phyloP scores from a whole-genome alignment of 2,888 invertebrate genomes.

The Pseudococcus viburni region DNA sequence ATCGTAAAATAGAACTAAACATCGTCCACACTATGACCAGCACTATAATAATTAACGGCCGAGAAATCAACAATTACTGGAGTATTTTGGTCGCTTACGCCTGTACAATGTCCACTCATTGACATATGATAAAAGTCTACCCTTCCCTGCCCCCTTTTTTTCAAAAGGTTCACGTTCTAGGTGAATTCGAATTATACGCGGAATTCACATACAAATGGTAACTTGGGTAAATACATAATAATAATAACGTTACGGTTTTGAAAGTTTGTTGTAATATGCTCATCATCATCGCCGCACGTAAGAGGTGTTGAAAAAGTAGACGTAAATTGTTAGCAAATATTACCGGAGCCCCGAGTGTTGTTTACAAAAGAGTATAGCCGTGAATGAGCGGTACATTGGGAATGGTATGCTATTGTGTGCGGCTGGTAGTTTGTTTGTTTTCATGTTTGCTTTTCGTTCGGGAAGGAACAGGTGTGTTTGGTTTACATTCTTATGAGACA shows the following conservation, averaged over 20 bases:
- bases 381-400: conserved; percentile 53
- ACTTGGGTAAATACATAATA: conserved; percentile 42
- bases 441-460: conserved; percentile 62
- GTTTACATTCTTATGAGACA: conserved; percentile 50
- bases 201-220: conserved; percentile 42
- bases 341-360: conserved; percentile 53
- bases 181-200: conserved; percentile 22
- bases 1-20: no score
- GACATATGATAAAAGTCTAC: conserved; percentile 3
- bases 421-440: conserved; percentile 64
- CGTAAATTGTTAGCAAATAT: conserved; percentile 55
- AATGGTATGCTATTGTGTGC: conserved; percentile 58
- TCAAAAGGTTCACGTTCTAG: neutral
- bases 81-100: neutral
- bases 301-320: conserved; percentile 54
- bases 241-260: conserved; percentile 50
- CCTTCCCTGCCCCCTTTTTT: neutral
- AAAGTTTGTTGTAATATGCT: conserved; percentile 47
- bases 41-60: neutral
- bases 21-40: neutral
- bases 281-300: conserved; percentile 12
- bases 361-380: conserved; percentile 56
- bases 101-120: conserved; percentile 4
- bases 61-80: neutral
- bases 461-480: conserved; percentile 60